phyloP scores from a whole-genome alignment of 2,113 vertebrate species.

The Delphinapterus leucas region DNA sequence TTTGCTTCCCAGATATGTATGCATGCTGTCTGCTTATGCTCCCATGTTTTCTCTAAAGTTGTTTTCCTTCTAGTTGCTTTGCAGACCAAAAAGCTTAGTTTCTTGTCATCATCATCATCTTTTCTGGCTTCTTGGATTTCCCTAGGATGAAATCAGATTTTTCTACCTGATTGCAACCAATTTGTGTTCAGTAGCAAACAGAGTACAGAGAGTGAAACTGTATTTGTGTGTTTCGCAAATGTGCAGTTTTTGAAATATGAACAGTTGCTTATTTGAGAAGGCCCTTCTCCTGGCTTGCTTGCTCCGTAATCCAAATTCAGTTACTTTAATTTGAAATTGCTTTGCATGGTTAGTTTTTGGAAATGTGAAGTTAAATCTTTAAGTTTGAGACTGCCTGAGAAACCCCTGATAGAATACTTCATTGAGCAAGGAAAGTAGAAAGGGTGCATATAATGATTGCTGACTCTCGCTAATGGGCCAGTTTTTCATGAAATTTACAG shows the following conservation, averaged over 20 bases:
- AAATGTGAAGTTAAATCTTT: not conserved
- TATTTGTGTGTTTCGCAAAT: not conserved
- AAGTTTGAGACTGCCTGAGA: not conserved
- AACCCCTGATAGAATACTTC: not conserved
- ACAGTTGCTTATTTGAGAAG: not conserved
- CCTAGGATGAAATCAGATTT: not conserved
- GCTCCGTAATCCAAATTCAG: not conserved
- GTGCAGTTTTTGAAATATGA: not conserved
- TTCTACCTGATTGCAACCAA: conserved; percentile 12
- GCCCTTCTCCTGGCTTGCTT: not conserved
- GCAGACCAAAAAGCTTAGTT: not conserved
- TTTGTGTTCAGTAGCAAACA: not conserved
- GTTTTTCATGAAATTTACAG: not conserved
- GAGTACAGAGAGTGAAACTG: not conserved
- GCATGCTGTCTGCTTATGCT: not conserved
- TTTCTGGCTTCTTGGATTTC: conserved; percentile 1
- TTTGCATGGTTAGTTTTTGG: not conserved
- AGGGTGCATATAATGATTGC: not conserved
- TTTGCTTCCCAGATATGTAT: conserved; percentile 25
- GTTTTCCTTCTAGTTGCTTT: not conserved
- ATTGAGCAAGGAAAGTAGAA: not conserved
- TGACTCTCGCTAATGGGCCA: not conserved
- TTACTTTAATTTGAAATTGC: conserved; percentile 1
- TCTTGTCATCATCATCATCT: not conserved
- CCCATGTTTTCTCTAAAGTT: not conserved